Evolutionary conservation across 2,113 vertebrate species (phyloP), one percentile per base, ranked within the genome.

Genomic region (Genyomyrus donnyi): DNA sequence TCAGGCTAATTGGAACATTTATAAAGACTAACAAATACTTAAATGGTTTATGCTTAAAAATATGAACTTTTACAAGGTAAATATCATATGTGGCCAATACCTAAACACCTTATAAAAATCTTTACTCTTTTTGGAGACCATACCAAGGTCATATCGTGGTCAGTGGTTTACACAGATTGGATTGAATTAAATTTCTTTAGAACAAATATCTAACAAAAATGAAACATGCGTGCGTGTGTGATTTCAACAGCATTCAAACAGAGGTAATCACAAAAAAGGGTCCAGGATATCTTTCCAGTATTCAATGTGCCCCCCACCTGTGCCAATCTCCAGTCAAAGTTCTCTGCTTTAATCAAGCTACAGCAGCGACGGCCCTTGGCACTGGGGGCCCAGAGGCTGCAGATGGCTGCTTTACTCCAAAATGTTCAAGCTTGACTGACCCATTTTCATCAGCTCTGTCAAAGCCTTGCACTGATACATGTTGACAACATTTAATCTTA

Each of bases 401-500:
- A 97, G 96, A 96, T 97, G 97, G 96, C 93, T 96, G 96, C 96
- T 94, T 96, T 94, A 95, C 96, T 96, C 96, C 95, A 94, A 94
- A 96, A 95, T 96, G 96, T 98, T 98, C 98, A 98, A 97, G 97
- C 96, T 97, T 98, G 97, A 97, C 95, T 97, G 95, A 96, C 95
- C 95, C 95, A 97, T 99, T 98, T 56, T 98, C 97, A 99, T 98
- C 97, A 98, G 96, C 95, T 95, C 97, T 97, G 97, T 97, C 97
- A 97, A 97, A 96, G 96, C 94, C 96, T 96, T 96, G 96, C 97
- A 97, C 97, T 98, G 98, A 98, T 98, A 97, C 96, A 96, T 98
- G 97, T 97, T 98, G 97, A 98, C 98, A 98, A 99, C 97, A 97
- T 98, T 98, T 99, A 98, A 99, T 99, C 97, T 98, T 97, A 97